phyloP scores from a whole-genome alignment of 2,797 vertebrate species.

The Yasuhikotakia modesta region DNA sequence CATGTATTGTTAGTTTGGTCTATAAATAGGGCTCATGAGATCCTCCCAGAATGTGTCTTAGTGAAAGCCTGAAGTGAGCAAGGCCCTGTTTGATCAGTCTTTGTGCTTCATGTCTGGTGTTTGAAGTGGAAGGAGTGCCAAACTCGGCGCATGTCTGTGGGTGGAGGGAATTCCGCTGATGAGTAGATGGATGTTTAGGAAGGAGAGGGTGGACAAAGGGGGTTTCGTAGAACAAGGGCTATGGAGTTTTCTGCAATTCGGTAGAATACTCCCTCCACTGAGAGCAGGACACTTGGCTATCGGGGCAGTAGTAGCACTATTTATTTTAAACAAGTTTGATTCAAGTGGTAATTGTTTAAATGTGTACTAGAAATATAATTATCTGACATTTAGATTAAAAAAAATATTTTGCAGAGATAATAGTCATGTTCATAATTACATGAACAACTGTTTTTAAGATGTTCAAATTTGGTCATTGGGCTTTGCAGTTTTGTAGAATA shows the following conservation, averaged over 20 bases:
- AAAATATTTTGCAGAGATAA: too few species aligned
- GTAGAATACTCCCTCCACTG: conserved; percentile 9
- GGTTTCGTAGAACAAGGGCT: conserved; percentile 6
- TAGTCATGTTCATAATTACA: too few species aligned
- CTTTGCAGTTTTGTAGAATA: not conserved
- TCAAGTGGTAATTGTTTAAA: not conserved
- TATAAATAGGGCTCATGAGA: conserved; percentile 72
- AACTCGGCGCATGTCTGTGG: conserved; percentile 38
- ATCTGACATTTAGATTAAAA: not conserved
- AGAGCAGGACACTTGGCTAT: conserved; percentile 51
- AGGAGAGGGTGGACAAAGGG: not conserved
- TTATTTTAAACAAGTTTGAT: not conserved
- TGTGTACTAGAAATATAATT: not conserved
- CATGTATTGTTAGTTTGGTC: conserved; percentile 67
- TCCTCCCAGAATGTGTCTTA: conserved; percentile 65
- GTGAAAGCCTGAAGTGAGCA: conserved; percentile 63
- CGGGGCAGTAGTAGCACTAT: not conserved
- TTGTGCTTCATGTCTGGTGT: conserved; percentile 69
- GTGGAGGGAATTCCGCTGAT: conserved; percentile 56
- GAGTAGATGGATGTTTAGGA: conserved; percentile 48
- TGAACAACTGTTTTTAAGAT: not conserved
- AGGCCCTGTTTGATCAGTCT: conserved; percentile 74
- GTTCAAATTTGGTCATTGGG: not conserved
- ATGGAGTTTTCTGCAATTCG: conserved; percentile 10
- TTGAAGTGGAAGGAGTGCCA: conserved; percentile 75